Conservation (phyloP, 2,888 invertebrate genomes). For the Cotesia congregata region DNA sequence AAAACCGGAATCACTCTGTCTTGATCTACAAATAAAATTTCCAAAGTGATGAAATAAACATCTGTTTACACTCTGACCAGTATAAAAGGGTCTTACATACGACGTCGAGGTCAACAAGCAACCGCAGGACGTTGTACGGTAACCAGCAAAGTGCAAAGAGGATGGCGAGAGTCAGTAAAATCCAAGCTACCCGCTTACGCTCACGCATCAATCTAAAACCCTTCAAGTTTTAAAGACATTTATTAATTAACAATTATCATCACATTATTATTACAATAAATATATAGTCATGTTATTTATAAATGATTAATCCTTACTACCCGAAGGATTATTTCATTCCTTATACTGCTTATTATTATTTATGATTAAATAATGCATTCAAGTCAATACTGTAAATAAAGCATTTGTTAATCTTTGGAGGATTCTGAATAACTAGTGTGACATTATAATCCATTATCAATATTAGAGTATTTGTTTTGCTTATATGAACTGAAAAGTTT, state of each 20-base stretch:
- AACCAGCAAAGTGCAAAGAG: conserved; percentile 85
- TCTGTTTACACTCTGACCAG: neutral
- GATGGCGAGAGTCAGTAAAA: conserved; percentile 80
- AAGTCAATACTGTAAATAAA: too few relatives aligned
- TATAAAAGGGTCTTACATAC: conserved; percentile 54
- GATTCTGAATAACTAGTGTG: too few relatives aligned
- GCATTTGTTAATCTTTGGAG: too few relatives aligned
- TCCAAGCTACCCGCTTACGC: conserved; percentile 82
- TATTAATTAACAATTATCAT: neutral
- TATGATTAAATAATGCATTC: too few relatives aligned
- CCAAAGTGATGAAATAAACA: neutral
- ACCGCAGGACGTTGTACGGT: conserved; percentile 80
- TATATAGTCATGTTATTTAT: too few relatives aligned
- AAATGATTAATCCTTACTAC: too few relatives aligned
- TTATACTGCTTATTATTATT: too few relatives aligned
- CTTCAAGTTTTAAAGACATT: conserved; percentile 64
- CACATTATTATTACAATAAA: too few relatives aligned
- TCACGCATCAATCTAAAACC: conserved; percentile 78
- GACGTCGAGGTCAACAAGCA: conserved; percentile 76
- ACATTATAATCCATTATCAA: too few relatives aligned
- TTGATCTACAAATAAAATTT: conserved; percentile 51
- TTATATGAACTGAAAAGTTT: too few relatives aligned
- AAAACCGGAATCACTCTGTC: conserved; percentile 66
- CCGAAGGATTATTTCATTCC: too few relatives aligned
- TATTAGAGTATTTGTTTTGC: too few relatives aligned